phyloP scores from a whole-genome alignment of 2,797 vertebrate genomes.

The Pempheris klunzingeri region DNA sequence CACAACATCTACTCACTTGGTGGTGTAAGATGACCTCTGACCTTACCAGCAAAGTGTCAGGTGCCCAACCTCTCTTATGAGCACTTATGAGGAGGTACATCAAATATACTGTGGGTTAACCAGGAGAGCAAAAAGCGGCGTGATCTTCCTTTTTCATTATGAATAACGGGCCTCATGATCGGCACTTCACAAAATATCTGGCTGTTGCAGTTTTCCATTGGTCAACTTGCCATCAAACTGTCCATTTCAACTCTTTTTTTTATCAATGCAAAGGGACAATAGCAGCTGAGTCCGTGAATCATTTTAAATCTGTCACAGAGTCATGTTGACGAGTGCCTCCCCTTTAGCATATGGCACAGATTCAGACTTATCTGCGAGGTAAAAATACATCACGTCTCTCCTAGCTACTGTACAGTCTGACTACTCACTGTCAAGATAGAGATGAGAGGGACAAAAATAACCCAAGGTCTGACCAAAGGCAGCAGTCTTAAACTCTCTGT shows the following conservation, averaged over 20 bases:
- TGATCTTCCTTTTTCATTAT: not conserved
- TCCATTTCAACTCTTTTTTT: not conserved
- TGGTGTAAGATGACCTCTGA: not conserved
- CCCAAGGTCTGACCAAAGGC: slow-evolving; percentile 58
- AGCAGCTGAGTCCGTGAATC: not conserved
- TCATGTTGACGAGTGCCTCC: slow-evolving; percentile 11
- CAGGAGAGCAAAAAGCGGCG: too few relatives aligned
- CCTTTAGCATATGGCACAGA: slow-evolving; percentile 21
- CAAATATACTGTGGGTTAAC: not conserved
- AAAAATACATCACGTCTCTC: slow-evolving; percentile 39
- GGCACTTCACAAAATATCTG: not conserved
- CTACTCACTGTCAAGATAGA: slow-evolving; percentile 32
- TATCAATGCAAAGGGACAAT: not conserved
- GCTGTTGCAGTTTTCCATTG: not conserved
- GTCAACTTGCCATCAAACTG: not conserved
- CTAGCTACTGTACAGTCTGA: slow-evolving; percentile 40
- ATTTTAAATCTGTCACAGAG: not conserved
- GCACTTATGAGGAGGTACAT: not conserved
- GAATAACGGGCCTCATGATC: not conserved
- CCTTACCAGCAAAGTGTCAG: too few relatives aligned
- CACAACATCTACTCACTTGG: not conserved
- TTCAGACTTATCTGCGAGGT: slow-evolving; percentile 16
- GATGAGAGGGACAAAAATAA: slow-evolving; percentile 50
- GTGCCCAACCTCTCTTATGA: not conserved
- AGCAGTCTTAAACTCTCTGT: slow-evolving; percentile 38